Evolutionary conservation across 2,888 invertebrate genomes (phyloP), one percentile per base, ranked within the genome.

Genomic region (Limnephilus rhombicus): DNA sequence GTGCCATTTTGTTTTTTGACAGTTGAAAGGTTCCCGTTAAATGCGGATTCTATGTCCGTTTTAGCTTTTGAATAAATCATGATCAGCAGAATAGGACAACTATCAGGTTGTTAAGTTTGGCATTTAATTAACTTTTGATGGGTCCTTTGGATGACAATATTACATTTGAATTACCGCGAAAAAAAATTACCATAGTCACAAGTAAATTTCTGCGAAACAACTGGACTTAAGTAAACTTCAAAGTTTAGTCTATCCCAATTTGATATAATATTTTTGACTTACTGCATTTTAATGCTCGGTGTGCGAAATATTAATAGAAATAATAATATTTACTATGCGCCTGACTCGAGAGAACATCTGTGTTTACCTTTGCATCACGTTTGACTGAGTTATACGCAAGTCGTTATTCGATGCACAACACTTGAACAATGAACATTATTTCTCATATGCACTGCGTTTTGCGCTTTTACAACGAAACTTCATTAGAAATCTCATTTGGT

Each of bases 311-410:
- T 83, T 83, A 11, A 37, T 34, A 37, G 37, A 2, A 83, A 34
- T 34, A 83, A 34, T 34, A 41, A 37, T 34, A 83, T 83, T 83
- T 83, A 24, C 24, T 41, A 41, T 83, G 24, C 83, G 37, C 24
- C 37, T 37, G 37, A 37, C 24, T 41, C 2, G 3, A 37, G 37
- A 41, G 83, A 83, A 37, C 83, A 83, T 83, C 83, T 34, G 83
- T 83, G 83, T 83, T 83, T 83, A 34, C 83, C 18, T 37, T 37
- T 83, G 7, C 37, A 83, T 24, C 83, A 83, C 83, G 83, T 83
- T 37, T 37, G 11, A 68, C 24, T 68, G 24, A 24, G 68, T 24
- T 68, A 68, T 9, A 9, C 24, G n/a, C n/a, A 24, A 68, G 68
- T 68, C 68, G 68, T 68, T 68, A 68, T 68, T 83, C 83, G 37